Conservation (phyloP, 2,113 vertebrate genomes). For the Thryonomys swinderianus region DNA sequence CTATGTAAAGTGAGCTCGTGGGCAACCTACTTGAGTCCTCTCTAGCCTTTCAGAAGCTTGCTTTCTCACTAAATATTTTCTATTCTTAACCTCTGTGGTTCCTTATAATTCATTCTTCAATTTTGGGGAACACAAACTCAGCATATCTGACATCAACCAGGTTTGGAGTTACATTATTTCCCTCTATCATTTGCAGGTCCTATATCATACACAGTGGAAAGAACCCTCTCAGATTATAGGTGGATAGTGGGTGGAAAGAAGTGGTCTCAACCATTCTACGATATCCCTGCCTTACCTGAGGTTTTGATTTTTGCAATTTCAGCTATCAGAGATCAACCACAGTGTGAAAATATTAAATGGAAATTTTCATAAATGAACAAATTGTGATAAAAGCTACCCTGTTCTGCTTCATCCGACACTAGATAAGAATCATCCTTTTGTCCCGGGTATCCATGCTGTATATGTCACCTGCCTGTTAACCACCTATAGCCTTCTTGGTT, state of each 20-base stretch:
- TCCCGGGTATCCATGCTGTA: neutral
- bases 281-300: neutral
- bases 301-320: neutral
- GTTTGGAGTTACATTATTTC: too few species aligned
- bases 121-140: too few species aligned
- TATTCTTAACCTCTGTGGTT: too few species aligned
- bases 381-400: neutral
- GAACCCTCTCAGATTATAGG: neutral
- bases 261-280: neutral
- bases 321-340: neutral
- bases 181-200: too few species aligned
- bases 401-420: neutral
- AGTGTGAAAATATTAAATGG: neutral
- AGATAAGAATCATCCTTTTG: neutral
- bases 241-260: neutral
- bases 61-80: too few species aligned
- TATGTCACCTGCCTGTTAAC: rapidly evolving
- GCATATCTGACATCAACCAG: too few species aligned
- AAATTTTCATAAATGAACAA: neutral
- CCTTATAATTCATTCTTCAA: too few species aligned
- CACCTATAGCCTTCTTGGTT: neutral
- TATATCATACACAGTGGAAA: neutral
- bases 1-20: too few species aligned
- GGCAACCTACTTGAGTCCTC: too few species aligned
- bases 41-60: too few species aligned